These are phyloP conservation scores for Melanargia galathea DNA, from an alignment of 2,888 invertebrate species.

Conservation along the genomic window DNA sequence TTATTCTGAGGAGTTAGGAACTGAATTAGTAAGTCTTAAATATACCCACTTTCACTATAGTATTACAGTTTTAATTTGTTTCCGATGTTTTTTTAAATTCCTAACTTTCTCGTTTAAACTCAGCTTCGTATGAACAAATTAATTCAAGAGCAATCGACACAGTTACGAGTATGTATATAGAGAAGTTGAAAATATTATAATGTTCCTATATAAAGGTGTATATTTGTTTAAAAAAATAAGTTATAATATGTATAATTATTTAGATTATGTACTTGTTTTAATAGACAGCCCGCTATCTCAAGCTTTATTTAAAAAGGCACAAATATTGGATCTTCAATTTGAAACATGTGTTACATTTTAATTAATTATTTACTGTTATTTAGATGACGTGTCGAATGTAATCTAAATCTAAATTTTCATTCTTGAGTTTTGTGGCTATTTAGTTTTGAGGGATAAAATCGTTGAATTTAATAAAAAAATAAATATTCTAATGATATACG, in stretches of 20 bases:
- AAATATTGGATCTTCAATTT: not conserved
- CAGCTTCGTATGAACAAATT: conserved; percentile 15
- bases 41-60: conserved; percentile 2
- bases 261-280: not conserved
- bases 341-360: not conserved
- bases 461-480: conserved; percentile 15
- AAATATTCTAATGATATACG: conserved; percentile 3
- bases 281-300: too few species aligned
- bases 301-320: not conserved
- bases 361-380: not conserved
- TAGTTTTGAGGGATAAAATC: not conserved
- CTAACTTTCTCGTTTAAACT: not conserved
- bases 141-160: not conserved
- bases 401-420: not conserved
- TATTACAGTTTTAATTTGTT: not conserved
- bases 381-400: not conserved
- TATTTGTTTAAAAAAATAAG: not conserved
- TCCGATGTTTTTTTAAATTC: not conserved
- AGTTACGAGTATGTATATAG: conserved; percentile 13
- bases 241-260: not conserved
- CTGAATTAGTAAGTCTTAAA: conserved; percentile 11
- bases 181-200: conserved; percentile 14
- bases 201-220: conserved; percentile 19
- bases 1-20: not conserved
- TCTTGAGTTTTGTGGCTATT: not conserved